These are phyloP conservation scores for Syrista parreyssii DNA, from an alignment of 2,888 invertebrate genomes.

Conservation along the genomic window DNA sequence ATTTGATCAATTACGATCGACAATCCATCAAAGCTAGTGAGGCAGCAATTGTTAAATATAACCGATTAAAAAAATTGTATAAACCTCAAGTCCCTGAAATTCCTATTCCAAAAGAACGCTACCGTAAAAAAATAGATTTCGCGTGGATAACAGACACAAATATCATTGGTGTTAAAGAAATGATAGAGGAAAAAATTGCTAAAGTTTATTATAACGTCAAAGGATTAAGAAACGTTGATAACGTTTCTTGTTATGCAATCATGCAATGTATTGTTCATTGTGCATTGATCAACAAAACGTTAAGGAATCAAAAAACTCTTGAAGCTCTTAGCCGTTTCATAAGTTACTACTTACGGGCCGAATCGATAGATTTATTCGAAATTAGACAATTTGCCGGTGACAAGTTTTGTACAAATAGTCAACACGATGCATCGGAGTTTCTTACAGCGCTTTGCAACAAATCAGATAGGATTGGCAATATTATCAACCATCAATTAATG, in stretches of 20 bases:
- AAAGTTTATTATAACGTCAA: too few relatives aligned
- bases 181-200: too few relatives aligned
- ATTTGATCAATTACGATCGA: slow-evolving; percentile 38
- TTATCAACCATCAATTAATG: background rate
- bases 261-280: too few relatives aligned
- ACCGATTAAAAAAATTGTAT: slow-evolving; percentile 30
- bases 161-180: too few relatives aligned
- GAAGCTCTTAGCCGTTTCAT: background rate
- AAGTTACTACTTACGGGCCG: background rate
- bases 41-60: slow-evolving; percentile 36
- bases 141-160: too few relatives aligned
- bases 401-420: background rate
- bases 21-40: slow-evolving; percentile 22
- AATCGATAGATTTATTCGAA: background rate
- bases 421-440: background rate
- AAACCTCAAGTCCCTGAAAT: slow-evolving; percentile 20
- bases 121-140: too few relatives aligned
- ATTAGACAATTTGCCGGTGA: background rate
- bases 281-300: too few relatives aligned
- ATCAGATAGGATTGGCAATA: background rate
- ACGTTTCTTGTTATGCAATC: too few relatives aligned
- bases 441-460: background rate
- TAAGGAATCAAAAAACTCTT: background rate
- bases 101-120: background rate
- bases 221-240: too few relatives aligned